Evolutionary conservation across 2,888 invertebrate genomes (phyloP).

Genomic region (Nomada ruficornis): DNA sequence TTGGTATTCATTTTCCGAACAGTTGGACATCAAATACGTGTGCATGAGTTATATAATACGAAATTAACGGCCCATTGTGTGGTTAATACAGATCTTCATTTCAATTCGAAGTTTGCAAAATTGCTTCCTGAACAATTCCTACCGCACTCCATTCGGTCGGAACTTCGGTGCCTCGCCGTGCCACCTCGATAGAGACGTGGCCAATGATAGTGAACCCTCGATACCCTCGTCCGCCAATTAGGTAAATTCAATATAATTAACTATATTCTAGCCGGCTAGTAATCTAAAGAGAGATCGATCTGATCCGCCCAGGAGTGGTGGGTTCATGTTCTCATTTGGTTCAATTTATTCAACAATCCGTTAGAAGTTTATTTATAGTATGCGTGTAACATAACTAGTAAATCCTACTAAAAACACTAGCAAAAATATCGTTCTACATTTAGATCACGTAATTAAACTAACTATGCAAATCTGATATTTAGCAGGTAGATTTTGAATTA

Average conservation of each 20-base stretch:
- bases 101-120: slow-evolving; percentile 69
- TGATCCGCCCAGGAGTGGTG: slow-evolving; percentile 37
- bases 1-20: too few relatives aligned
- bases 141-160: background rate
- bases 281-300: slow-evolving; percentile 49
- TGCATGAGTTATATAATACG: background rate
- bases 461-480: background rate
- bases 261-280: slow-evolving; percentile 68
- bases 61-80: slow-evolving; percentile 56
- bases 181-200: slow-evolving; percentile 52
- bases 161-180: slow-evolving; percentile 45
- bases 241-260: slow-evolving; percentile 79
- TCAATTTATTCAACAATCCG: background rate
- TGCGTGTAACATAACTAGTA: background rate
- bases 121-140: slow-evolving; percentile 31
- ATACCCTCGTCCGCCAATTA: slow-evolving; percentile 73
- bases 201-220: slow-evolving; percentile 61
- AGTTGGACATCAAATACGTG: background rate
- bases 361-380: background rate
- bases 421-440: too few relatives aligned
- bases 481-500: too few relatives aligned
- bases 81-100: slow-evolving; percentile 59
- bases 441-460: background rate
- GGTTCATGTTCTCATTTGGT: background rate
- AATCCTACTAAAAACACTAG: background rate